Evolutionary conservation across 2,113 vertebrate genomes (phyloP), one percentile per base, ranked within the genome.

Genomic region (Lutjanus erythropterus): DNA sequence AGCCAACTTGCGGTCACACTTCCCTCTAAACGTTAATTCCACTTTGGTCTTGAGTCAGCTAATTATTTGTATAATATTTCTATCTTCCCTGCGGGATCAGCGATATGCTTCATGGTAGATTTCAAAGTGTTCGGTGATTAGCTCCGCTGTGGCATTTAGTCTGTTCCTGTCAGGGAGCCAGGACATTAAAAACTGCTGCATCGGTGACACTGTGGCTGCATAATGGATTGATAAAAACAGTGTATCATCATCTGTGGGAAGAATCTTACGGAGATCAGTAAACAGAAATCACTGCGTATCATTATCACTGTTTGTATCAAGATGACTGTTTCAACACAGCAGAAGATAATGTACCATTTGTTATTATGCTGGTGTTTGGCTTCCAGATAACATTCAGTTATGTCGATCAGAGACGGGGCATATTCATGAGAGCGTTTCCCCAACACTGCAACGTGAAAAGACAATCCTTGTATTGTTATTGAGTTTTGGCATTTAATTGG

Each of bases 371-470:
- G 33, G 0, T 12, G 18, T 46, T 55, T 55, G 19, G 19, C 12
- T 16, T 25, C 14, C 44, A 41, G 49, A 71, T 73, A 16, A 39
- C 10, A 21, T 10, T 79, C 8, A 47, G 23, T 23, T n/a, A 44
- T 44, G 44, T 64, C 5, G 29, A 29, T 33, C 21, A 2, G 31
- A 59, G 62, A 64, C n/a, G 46, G 39, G 49, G 21, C 42, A 4
- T 11, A 3, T 37, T 41, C 35, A 21, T 10, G 23, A 33, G 16
- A n/a, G 15, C 18, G 0, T 46, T 47, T 21, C 31, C 64, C 35
- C 18, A 31, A 12, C 27, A 19, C 68, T 66, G 47, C 83, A 66
- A 62, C 55, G 56, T 74, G 83, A 82, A 9, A 29, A 60, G 11
- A 82, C 81, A 75, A 47, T 59, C 46, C 4, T 0, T 1, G 35